Evolutionary conservation across 2,797 vertebrate genomes (phyloP), one percentile per base, ranked within the genome.

Genomic region (Myotis pilosus): DNA sequence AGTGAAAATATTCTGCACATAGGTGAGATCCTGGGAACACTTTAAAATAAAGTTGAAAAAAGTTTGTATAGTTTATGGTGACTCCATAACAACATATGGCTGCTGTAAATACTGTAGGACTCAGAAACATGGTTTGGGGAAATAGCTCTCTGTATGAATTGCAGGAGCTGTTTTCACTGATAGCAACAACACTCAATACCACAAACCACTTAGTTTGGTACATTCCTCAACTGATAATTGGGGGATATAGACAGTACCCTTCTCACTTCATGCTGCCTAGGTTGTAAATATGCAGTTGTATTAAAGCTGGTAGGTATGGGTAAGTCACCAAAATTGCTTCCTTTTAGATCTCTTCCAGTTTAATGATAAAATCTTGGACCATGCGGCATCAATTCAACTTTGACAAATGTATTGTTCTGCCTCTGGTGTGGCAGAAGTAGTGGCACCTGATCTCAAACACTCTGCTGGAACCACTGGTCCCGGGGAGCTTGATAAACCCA

Each of bases 201-300:
- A 44, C 6, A 55, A 10, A 6, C 13, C 12, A 25, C 13, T 87
- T 83, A 28, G 9, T 78, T 25, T 2, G 8, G 13, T 55, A 44
- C 3, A 15, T 82, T 51, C 25, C 16, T 38, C 51, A 74, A 44
- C 2, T 74, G 19, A 28, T 22, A 17, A 66, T 36, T 51, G 25
- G 5, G 9, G 8, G 12, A 4, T 4, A 8, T 8, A 0, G 2
- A 41, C 11, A 53, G 4, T 36, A 71, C 38, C n/a, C 6, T 89
- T 47, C 4, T 83, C n/a, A 49, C 41, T 68, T 92, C n/a, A 49
- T n/a, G 38, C 16, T 49, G 25, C 3, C 3, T n/a, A 47, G 23
- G 17, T 68, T 79, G 25, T 81, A 55, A 36, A 41, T 57, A 13
- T 66, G 36, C 1, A 30, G 1, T 76, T 44, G 44, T 19, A 36